A percentile compares a stretch with the other conserved stretches of the same genome.
Evolutionary conservation across 2,888 invertebrate species (phyloP).

Genomic region (Lordiphosa andalusiaca): DNA sequence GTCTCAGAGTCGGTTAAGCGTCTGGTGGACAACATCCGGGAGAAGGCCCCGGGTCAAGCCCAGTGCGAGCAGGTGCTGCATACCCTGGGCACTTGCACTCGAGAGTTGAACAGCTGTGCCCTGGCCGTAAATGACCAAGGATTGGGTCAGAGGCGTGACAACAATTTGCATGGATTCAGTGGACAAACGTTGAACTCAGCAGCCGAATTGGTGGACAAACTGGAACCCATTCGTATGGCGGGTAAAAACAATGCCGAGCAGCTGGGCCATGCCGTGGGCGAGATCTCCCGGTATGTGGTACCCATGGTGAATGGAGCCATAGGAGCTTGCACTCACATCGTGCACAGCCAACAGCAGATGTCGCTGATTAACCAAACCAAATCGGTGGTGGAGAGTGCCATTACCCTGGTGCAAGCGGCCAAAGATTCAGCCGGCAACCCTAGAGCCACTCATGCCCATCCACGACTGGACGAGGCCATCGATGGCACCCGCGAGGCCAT

Average conservation of each 20-base stretch:
- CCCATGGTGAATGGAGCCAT: conserved; percentile 91
- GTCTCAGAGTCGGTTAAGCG: conserved; percentile 98
- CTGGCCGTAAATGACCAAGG: conserved; percentile 93
- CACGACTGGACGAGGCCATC: conserved; percentile 90
- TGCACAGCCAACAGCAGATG: conserved; percentile 93
- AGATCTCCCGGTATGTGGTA: conserved; percentile 89
- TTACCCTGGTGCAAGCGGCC: conserved; percentile 90
- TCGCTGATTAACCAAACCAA: conserved; percentile 94
- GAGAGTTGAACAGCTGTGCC: conserved; percentile 92
- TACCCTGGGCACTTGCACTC: conserved; percentile 87
- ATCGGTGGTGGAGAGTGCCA: conserved; percentile 95
- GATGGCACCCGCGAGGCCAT: conserved; percentile 89
- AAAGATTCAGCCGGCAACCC: conserved; percentile 97
- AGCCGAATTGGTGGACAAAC: conserved; percentile 89
- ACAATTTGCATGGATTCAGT: conserved; percentile 87
- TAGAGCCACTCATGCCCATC: conserved; percentile 89
- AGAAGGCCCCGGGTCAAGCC: conserved; percentile 96
- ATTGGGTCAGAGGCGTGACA: conserved; percentile 85
- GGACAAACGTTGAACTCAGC: conserved; percentile 90
- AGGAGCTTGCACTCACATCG: conserved; percentile 93
- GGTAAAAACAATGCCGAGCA: conserved; percentile 96
- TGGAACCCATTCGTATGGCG: conserved; percentile 91
- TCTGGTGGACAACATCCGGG: conserved; percentile 94
- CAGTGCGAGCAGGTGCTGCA: conserved; percentile 94
- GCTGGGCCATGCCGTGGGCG: conserved; percentile 92